These are phyloP conservation scores for Drosophila auraria DNA, from an alignment of 1,140 invertebrate genomes.

Conservation along the genomic window DNA sequence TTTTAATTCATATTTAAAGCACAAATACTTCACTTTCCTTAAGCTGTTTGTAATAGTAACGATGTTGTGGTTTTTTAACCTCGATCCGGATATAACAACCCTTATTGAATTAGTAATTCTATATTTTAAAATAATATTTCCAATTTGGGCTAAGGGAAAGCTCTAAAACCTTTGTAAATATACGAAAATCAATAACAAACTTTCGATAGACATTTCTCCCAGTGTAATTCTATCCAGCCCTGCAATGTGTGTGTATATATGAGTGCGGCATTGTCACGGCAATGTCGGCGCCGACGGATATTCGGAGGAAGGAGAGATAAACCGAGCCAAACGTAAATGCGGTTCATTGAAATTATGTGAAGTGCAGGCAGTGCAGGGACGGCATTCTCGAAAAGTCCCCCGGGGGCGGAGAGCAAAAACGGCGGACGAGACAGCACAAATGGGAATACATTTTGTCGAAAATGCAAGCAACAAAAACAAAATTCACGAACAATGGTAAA, in stretches of 20 bases:
- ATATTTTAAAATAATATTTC: no score
- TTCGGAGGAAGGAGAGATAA: constrained; percentile 44
- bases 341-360: constrained; percentile 79
- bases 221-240: constrained; percentile 14
- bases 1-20: no score
- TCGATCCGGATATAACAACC: no score
- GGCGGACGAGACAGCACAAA: constrained; percentile 8
- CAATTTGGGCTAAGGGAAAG: no score
- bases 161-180: no score
- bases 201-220: not conserved
- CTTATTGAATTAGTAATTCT: no score
- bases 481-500: constrained; percentile 3
- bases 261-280: constrained; percentile 56
- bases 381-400: not conserved
- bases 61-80: no score
- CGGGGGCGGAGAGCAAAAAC: not conserved
- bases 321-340: constrained; percentile 67
- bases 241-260: constrained; percentile 16
- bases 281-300: constrained; percentile 43
- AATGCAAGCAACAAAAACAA: constrained; percentile 19
- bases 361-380: constrained; percentile 18
- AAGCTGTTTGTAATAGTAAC: no score
- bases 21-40: no score
- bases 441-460: constrained; percentile 26
- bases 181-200: not conserved